Evolutionary conservation across 2,888 invertebrate genomes (phyloP).

Genomic region (Ectemnius lituratus): DNA sequence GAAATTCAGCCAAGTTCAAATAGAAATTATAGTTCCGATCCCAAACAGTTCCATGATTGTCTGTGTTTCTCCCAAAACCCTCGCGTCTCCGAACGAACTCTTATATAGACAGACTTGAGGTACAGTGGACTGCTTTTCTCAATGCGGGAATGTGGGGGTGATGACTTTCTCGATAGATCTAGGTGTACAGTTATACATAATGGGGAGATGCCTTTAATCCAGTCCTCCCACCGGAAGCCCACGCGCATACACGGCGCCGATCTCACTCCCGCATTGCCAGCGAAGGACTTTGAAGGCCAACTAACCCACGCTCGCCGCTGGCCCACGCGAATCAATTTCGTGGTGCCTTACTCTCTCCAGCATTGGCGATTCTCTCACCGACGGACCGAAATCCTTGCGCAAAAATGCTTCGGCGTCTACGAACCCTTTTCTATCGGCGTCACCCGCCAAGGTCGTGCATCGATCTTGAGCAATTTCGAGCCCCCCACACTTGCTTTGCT

Average conservation of each 20-base stretch:
- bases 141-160: constrained; percentile 19
- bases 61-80: no score
- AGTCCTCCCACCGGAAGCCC: constrained; percentile 64
- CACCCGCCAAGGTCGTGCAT: constrained; percentile 49
- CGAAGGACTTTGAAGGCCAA: constrained; percentile 70
- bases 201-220: constrained; percentile 53
- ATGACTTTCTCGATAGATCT: constrained; percentile 43
- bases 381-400: not conserved
- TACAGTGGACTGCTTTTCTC: no score
- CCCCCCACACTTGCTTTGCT: constrained; percentile 9
- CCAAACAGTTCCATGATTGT: no score
- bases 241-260: constrained; percentile 52
- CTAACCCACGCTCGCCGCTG: constrained; percentile 55
- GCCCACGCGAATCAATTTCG: constrained; percentile 57
- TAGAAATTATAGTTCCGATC: no score
- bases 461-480: constrained; percentile 34
- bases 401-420: constrained; percentile 31
- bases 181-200: constrained; percentile 56
- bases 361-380: no score
- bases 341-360: no score
- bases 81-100: no score
- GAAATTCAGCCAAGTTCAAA: no score
- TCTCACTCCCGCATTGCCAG: constrained; percentile 56
- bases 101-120: no score
- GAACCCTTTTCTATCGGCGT: constrained; percentile 26